Conservation (phyloP, 1,140 invertebrate species). For the Conus ventricosus region DNA sequence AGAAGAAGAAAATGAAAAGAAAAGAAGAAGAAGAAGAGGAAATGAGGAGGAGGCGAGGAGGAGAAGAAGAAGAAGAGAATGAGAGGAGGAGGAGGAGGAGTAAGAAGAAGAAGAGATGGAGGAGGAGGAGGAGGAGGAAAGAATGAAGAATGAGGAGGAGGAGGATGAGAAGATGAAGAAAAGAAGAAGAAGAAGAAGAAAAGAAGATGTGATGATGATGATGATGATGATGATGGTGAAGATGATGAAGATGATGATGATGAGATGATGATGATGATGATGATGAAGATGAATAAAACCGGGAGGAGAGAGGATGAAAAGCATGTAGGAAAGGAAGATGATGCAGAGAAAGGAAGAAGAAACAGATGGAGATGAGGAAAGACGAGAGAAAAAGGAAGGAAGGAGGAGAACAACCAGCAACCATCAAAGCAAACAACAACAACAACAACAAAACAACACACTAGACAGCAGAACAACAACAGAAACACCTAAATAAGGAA, state of each 20-base stretch:
- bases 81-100: too few species aligned
- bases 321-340: background rate
- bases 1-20: background rate
- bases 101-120: too few species aligned
- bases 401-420: background rate
- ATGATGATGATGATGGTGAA: background rate
- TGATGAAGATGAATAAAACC: background rate
- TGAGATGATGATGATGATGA: too few species aligned
- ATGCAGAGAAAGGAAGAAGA: constrained; percentile 28
- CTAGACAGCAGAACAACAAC: background rate
- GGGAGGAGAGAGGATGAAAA: constrained; percentile 11
- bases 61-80: too few species aligned
- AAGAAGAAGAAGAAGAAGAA: background rate
- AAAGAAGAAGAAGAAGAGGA: background rate
- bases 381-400: background rate
- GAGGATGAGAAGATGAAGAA: background rate
- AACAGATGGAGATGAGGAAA: constrained; percentile 21
- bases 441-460: background rate
- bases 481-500: background rate
- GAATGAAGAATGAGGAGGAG: too few species aligned
- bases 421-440: background rate
- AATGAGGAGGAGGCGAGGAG: background rate
- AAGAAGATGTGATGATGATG: background rate
- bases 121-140: too few species aligned
- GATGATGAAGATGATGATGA: too few species aligned